Percentiles rank a stretch among this genome's conserved stretches.
These are phyloP conservation scores for Nyctibius bracteatus DNA, from an alignment of 2,113 vertebrate species.

Conservation along the genomic window DNA sequence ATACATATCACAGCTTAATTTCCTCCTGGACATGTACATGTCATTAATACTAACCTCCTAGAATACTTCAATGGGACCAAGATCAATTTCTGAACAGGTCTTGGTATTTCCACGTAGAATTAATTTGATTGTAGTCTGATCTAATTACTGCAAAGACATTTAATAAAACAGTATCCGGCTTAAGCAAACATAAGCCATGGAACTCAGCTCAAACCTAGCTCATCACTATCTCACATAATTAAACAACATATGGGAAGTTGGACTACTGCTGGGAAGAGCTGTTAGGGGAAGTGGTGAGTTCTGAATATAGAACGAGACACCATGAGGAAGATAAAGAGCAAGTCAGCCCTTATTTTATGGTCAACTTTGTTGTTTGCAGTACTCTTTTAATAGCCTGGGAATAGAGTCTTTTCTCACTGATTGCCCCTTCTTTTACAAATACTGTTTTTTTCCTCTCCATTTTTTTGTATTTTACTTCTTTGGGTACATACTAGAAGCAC, in stretches of 20 bases:
- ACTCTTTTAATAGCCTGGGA: background rate
- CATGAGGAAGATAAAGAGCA: background rate
- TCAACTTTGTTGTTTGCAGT: background rate
- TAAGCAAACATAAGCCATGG: background rate
- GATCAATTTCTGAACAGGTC: conserved; percentile 19
- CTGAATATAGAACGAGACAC: background rate
- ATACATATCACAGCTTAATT: conserved; percentile 64
- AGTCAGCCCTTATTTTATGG: background rate
- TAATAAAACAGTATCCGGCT: conserved; percentile 39
- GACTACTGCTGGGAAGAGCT: background rate
- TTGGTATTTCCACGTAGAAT: background rate
- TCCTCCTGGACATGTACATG: conserved; percentile 38
- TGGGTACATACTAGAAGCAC: background rate
- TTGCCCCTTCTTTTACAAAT: conserved; percentile 2
- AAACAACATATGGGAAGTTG: background rate
- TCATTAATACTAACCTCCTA: conserved; percentile 39
- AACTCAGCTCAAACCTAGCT: background rate
- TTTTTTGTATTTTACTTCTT: background rate
- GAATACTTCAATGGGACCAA: conserved; percentile 53
- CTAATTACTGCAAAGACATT: background rate
- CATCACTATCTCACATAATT: background rate
- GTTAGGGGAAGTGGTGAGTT: background rate
- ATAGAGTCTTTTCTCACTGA: background rate
- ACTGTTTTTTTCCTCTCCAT: background rate
- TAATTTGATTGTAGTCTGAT: background rate